Conservation (phyloP, 2,113 vertebrate genomes). For the Pangasianodon gigas region DNA sequence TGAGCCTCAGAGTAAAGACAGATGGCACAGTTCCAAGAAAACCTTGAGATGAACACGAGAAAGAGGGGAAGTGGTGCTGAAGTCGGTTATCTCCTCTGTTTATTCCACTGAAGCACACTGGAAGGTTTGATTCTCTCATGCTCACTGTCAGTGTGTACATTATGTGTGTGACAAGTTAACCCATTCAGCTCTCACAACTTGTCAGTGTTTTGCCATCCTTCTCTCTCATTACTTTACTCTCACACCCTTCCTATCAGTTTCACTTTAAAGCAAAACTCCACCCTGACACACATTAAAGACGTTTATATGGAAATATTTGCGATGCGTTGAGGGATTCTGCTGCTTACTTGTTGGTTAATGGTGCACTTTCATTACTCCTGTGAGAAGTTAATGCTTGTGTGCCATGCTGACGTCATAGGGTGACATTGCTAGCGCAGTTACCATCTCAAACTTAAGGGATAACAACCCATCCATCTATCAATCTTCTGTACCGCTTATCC, state of each 20-base stretch:
- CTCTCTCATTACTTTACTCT: not conserved
- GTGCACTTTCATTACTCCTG: not conserved
- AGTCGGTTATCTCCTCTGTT: not conserved
- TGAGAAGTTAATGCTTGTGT: not conserved
- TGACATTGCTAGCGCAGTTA: no score
- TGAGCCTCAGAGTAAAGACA: slow-evolving; percentile 5
- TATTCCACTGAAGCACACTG: not conserved
- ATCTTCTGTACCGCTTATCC: no score
- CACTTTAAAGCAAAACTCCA: not conserved
- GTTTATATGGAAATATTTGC: not conserved
- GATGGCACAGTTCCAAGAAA: slow-evolving; percentile 34
- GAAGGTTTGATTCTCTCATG: not conserved
- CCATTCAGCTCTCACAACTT: no score
- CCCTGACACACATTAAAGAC: not conserved
- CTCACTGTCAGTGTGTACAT: not conserved
- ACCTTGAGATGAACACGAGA: not conserved
- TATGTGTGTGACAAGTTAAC: not conserved
- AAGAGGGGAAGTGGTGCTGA: slow-evolving; percentile 17
- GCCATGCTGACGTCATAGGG: not conserved
- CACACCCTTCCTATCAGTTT: not conserved
- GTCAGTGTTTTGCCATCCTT: no score
- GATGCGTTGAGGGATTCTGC: no score
- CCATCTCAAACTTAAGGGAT: not conserved
- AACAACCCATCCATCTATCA: not conserved
- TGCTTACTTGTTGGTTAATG: not conserved